Base-by-base conservation (phyloP, 2,888 invertebrate species). In the Dryocosmus kuriphilus region DNA sequence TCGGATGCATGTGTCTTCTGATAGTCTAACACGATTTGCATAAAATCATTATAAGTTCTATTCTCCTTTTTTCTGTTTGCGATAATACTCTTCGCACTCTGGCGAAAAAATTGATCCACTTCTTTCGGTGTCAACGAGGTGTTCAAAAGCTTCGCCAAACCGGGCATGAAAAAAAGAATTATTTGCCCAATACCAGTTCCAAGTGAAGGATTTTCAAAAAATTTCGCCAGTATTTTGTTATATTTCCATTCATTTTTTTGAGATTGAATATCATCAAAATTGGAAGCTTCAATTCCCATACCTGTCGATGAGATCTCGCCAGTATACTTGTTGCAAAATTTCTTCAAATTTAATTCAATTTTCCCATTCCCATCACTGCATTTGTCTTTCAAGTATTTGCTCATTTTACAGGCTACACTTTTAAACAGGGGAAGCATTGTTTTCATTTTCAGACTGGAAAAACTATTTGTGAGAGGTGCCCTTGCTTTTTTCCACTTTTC, bases 21-120 rank as follows among this genome's bases (percentile, higher is more conserved):
- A 5, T 82, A 38, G 2, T 88, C 92, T 4, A 93, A 88, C 77
- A 93, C 83, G 51, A 92, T 83, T 77, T 93, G 92, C 30, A 94
- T 86, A 78, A 93, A 94, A 82, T 94, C 93, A 82, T 83, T 90
- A 85, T 84, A 79, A 0, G 1, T 91, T 76, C 5, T 88, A 84
- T 76, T 88, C 84, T 81, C 90, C 82, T 61, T 76, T n/a, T 71
- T 79, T 61, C 91, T 82, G 5, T 80, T 4, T 0, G 81, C 71
- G 0, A 91, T 60, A 6, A 89, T 85, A 0, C 85, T 79, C 9
- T 61, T 73, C 0, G 90, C 80, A 1, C 85, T 71, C 0, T 79
- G 65, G 3, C 85, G 74, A 57, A 92, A 89, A 74, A 87, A 89
- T 0, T 7, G 4, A 5, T 89, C 86, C 0, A 85, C 71, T 0